A percentile compares a stretch with the other conserved stretches of the same genome.
Evolutionary conservation across 2,797 vertebrate species (phyloP).

Genomic region (Echeneis naucrates): DNA sequence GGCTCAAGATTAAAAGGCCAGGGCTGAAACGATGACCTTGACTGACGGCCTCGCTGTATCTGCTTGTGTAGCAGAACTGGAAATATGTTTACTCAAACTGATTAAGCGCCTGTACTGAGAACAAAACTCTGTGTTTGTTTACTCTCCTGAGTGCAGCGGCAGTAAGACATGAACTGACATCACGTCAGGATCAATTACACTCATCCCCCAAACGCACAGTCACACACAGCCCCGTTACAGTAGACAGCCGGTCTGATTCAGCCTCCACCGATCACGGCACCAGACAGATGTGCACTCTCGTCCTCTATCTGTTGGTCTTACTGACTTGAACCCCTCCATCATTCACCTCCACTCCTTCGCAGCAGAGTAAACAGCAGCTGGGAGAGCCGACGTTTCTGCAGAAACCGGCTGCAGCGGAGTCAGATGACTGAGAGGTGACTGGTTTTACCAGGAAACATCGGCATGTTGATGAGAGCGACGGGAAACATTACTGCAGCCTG

Average conservation of each 20-base stretch:
- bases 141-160: not conserved
- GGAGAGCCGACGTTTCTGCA: conserved; percentile 2
- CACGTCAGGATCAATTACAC: conserved; percentile 3
- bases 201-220: conserved; percentile 9
- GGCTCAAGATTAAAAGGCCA: too few species aligned
- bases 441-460: conserved; percentile 30
- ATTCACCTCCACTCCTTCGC: conserved; percentile 30
- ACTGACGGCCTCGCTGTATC: too few species aligned
- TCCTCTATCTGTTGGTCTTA: conserved; percentile 21
- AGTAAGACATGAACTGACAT: conserved; percentile 14
- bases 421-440: conserved; percentile 48
- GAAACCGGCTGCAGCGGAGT: conserved; percentile 55
- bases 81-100: not conserved
- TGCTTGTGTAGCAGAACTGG: too few species aligned
- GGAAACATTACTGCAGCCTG: conserved; percentile 7
- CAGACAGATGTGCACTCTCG: conserved; percentile 22
- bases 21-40: too few species aligned
- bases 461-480: conserved; percentile 41
- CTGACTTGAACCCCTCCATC: conserved; percentile 42
- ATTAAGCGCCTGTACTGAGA: conserved; percentile 1
- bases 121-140: not conserved
- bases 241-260: conserved; percentile 1
- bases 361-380: conserved; percentile 62
- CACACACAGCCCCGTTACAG: conserved; percentile 10
- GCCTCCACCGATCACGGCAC: conserved; percentile 15